Base-by-base conservation (phyloP, 2,113 vertebrate species). In the Sander lucioperca region DNA sequence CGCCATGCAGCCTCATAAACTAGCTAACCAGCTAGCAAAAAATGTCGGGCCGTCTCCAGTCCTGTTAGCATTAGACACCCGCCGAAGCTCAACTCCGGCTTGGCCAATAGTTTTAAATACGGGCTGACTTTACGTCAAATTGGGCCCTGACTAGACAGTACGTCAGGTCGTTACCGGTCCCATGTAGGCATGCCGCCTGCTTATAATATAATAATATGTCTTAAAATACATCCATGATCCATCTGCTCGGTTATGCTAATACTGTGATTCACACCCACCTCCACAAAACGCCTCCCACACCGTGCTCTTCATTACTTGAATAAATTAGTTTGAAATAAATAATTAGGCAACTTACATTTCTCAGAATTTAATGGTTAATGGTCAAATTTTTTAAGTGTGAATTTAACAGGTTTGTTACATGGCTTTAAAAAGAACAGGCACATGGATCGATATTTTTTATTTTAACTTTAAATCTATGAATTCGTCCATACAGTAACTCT, bases 1-100 rank as follows among this genome's bases (percentile, higher is more conserved):
- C 15, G 78, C 68, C 82, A 62, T 14, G 16, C 59, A 77, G 57
- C 13, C 21, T 64, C 56, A 73, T 39, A 33, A 54, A 76, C 63
- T 30, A 25, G 54, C 30, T 23, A 7, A 21, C 7, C 54, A 57
- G 12, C n/a, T 2, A 23, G 4, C 1, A 25, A 6, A n/a, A 57
- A 25, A 12, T 23, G n/a, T 23, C 15, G 1, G 15, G 48, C 48
- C 48, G 16, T 15, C 16, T 50, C 48, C 48, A 6, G 48, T 57
- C 25, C 27, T 7, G 27, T 1, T n/a, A n/a, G 21, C 8, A 11
- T 12, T 3, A n/a, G 10, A 1, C 21, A n/a, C 53, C 9, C 53
- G 4, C 53, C 4, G 15, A 14, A 1, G 47, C 47, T 2, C 15
- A 16, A 16, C 15, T 50, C 47, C 15, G 47, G 47, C 36, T 36